A percentile compares a stretch with the other conserved stretches of the same genome.
Evolutionary conservation across 2,113 vertebrate species (phyloP).

Genomic region (Stigmatopora argus): DNA sequence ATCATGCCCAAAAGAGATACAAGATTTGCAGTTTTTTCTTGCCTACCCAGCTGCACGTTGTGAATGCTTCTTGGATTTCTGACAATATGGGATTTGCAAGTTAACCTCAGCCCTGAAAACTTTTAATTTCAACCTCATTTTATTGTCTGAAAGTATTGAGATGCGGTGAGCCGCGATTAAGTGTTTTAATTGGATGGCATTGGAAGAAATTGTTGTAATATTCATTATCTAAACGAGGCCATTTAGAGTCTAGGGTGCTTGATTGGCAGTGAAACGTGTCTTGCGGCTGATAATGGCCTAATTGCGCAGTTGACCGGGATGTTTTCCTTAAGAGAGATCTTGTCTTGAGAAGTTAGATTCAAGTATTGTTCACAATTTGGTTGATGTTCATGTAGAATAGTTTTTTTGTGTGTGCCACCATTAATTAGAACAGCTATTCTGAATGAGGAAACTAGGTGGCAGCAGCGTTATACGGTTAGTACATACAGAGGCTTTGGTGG

Average conservation of each 20-base stretch:
- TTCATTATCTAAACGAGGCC: slow-evolving; percentile 57
- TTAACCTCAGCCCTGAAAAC: slow-evolving; percentile 32
- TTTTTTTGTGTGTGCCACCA: slow-evolving; percentile 5
- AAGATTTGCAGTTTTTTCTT: slow-evolving; percentile 17
- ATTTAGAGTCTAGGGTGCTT: slow-evolving; percentile 49
- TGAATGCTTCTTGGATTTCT: slow-evolving; percentile 15
- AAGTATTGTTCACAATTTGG: slow-evolving; percentile 27
- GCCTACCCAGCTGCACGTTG: slow-evolving; percentile 7
- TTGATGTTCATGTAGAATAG: slow-evolving; percentile 31
- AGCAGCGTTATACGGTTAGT: slow-evolving; percentile 42
- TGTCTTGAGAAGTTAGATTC: slow-evolving; percentile 21
- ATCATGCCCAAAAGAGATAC: slow-evolving; percentile 11
- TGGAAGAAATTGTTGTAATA: slow-evolving; percentile 43
- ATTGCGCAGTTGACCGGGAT: slow-evolving; percentile 51
- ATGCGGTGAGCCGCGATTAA: slow-evolving; percentile 42
- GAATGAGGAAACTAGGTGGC: slow-evolving; percentile 51
- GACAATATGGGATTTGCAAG: slow-evolving; percentile 27
- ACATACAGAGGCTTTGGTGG: slow-evolving; percentile 17
- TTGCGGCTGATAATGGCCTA: slow-evolving; percentile 50
- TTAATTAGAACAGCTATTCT: slow-evolving; percentile 35
- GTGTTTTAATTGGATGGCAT: slow-evolving; percentile 51
- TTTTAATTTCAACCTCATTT: slow-evolving; percentile 39
- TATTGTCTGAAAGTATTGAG: slow-evolving; percentile 32
- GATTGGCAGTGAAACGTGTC: slow-evolving; percentile 45
- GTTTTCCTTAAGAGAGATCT: slow-evolving; percentile 25